phyloP scores from a whole-genome alignment of 2,888 invertebrate genomes.

The Nomada flava region DNA sequence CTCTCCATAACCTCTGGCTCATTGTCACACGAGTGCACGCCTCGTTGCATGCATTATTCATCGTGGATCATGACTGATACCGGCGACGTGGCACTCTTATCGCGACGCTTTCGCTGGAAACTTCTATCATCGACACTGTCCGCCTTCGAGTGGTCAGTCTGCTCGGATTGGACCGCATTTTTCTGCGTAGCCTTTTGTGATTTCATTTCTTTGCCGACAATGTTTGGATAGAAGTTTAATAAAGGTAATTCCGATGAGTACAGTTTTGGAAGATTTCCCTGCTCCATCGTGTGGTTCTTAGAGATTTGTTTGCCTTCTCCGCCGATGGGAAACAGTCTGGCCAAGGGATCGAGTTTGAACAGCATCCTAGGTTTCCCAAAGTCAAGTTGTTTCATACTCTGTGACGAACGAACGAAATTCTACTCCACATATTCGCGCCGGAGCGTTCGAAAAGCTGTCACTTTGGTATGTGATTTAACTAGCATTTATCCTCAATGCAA shows the following conservation, averaged over 20 bases:
- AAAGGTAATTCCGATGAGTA: too few species aligned
- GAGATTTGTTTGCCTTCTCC: too few species aligned
- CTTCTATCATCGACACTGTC: slow-evolving; percentile 38
- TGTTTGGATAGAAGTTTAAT: too few species aligned
- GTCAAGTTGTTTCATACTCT: slow-evolving; percentile 5
- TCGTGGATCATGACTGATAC: slow-evolving; percentile 81
- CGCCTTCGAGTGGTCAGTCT: slow-evolving; percentile 51
- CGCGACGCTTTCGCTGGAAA: slow-evolving; percentile 25
- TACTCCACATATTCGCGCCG: neutral
- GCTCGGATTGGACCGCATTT: neutral
- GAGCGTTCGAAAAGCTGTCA: neutral
- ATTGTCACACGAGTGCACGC: slow-evolving; percentile 11
- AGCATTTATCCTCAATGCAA: neutral
- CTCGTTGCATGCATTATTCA: slow-evolving; percentile 80
- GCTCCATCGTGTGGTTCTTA: too few species aligned
- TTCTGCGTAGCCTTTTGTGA: neutral
- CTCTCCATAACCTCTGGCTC: slow-evolving; percentile 22
- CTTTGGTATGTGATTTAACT: slow-evolving; percentile 7
- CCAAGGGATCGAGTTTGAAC: neutral
- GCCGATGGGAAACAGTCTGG: neutral
- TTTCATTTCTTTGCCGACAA: neutral
- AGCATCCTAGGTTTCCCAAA: neutral
- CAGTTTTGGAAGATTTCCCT: too few species aligned
- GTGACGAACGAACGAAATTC: slow-evolving; percentile 24
- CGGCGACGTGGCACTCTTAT: slow-evolving; percentile 79